A percentile compares a stretch with the other conserved stretches of the same genome.
Evolutionary conservation across 2,888 invertebrate genomes (phyloP).

Genomic region (Hydropsyche betteni): DNA sequence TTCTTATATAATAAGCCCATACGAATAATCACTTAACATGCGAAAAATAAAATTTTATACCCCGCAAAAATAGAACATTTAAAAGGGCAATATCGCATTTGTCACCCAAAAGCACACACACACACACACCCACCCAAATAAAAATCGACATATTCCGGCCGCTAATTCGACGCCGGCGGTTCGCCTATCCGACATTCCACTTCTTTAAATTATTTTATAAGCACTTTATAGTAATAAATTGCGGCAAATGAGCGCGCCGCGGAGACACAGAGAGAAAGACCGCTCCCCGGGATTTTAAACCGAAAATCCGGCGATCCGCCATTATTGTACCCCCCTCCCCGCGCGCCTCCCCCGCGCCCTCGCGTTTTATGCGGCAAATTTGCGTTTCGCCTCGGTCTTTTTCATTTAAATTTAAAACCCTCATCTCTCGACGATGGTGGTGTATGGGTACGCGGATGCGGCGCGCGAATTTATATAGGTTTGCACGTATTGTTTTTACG

Average conservation of each 20-base stretch:
- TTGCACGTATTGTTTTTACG: slow-evolving; percentile 48
- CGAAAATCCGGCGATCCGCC: slow-evolving; percentile 51
- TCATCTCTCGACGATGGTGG: slow-evolving; percentile 43
- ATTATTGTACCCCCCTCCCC: slow-evolving; percentile 48
- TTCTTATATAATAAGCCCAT: too few relatives aligned
- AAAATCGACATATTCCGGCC: slow-evolving; percentile 4
- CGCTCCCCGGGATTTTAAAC: slow-evolving; percentile 46
- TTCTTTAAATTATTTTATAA: slow-evolving; percentile 51
- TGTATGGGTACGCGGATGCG: slow-evolving; percentile 8
- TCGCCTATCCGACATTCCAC: slow-evolving; percentile 35
- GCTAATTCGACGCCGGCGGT: background rate
- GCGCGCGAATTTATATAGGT: background rate
- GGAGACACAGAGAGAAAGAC: background rate
- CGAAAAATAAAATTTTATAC: too few relatives aligned
- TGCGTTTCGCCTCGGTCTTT: slow-evolving; percentile 52
- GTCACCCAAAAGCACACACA: background rate
- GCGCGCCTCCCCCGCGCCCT: slow-evolving; percentile 42
- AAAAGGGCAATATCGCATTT: background rate
- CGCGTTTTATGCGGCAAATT: slow-evolving; percentile 51
- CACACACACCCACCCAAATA: background rate
- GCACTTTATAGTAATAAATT: slow-evolving; percentile 51
- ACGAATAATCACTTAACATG: too few relatives aligned
- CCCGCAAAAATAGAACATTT: too few relatives aligned
- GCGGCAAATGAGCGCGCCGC: slow-evolving; percentile 47
- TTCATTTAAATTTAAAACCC: slow-evolving; percentile 52